phyloP scores from a whole-genome alignment of 2,888 invertebrate species.

The Sympetrum striolatum region DNA sequence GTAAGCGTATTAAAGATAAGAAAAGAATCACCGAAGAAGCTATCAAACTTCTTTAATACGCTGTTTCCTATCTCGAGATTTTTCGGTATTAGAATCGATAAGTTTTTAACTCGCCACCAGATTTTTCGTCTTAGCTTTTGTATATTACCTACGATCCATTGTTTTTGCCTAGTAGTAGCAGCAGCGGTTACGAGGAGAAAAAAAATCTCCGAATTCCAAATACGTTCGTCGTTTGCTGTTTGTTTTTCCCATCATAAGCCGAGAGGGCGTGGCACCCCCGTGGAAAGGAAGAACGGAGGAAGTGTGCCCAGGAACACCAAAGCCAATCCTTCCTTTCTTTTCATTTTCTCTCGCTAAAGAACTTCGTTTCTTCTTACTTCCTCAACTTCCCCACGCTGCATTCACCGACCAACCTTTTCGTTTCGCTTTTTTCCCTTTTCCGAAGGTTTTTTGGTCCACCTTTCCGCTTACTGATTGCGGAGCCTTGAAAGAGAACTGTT shows the following conservation, averaged over 20 bases:
- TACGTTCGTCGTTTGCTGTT: not conserved
- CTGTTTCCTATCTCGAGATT: too few species aligned
- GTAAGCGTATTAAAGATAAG: too few species aligned
- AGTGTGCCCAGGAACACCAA: not conserved
- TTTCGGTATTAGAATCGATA: too few species aligned
- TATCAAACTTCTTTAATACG: too few species aligned
- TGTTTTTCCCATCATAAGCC: not conserved
- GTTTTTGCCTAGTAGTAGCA: not conserved
- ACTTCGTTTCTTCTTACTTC: not conserved
- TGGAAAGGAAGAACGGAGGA: not conserved
- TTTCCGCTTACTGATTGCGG: not conserved
- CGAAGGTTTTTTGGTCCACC: not conserved
- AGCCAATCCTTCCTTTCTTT: not conserved
- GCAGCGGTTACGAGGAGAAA: not conserved
- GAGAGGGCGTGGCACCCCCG: not conserved
- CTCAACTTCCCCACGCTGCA: not conserved
- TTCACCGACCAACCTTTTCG: not conserved
- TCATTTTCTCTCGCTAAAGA: constrained; percentile 24
- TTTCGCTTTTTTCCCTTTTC: not conserved
- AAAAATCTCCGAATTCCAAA: not conserved
- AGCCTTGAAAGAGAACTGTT: not conserved
- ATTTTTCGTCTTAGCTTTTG: too few species aligned
- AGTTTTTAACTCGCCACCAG: too few species aligned
- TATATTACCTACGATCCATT: too few species aligned
- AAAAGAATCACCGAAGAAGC: too few species aligned